Evolutionary conservation across 2,888 invertebrate species (phyloP).

Genomic region (Melieria picta): DNA sequence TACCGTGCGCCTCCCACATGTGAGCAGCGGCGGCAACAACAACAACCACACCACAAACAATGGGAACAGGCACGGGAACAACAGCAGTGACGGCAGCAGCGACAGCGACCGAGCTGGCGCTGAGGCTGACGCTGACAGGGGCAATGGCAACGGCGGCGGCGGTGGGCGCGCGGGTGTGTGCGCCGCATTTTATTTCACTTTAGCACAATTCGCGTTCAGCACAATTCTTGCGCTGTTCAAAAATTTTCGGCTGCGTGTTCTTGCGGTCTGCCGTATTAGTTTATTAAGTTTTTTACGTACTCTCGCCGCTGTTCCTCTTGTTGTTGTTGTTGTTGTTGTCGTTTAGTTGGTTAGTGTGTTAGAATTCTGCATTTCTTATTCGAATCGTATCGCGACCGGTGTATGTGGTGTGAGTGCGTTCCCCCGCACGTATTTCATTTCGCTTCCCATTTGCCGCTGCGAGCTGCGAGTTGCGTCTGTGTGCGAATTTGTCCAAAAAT

Average conservation of each 20-base stretch:
- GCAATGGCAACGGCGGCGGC: neutral
- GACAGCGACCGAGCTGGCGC: neutral
- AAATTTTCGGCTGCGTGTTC: conserved; percentile 16
- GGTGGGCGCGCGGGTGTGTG: conserved; percentile 37
- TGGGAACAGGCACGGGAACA: neutral
- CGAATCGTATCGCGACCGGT: no score
- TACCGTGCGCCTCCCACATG: conserved; percentile 2
- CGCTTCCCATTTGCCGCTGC: neutral
- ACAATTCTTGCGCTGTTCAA: neutral
- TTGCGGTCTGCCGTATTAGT: conserved; percentile 5
- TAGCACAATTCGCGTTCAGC: neutral
- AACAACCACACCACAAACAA: conserved; percentile 14
- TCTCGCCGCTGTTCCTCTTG: conserved; percentile 4
- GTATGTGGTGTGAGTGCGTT: no score
- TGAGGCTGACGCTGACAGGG: neutral
- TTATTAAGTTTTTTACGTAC: conserved; percentile 15
- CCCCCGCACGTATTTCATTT: neutral
- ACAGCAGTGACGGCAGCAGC: neutral
- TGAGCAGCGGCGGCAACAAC: neutral
- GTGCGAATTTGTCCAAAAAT: conserved; percentile 25
- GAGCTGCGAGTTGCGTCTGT: conserved; percentile 1
- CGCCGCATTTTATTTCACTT: neutral
- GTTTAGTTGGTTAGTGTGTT: conserved; percentile 33
- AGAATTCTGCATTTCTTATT: conserved; percentile 34
- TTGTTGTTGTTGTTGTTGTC: conserved; percentile 17